A percentile compares a stretch with the other conserved stretches of the same genome.
Conservation (phyloP, 2,113 vertebrate genomes). For the Stomatorhinus ivindoensis region DNA sequence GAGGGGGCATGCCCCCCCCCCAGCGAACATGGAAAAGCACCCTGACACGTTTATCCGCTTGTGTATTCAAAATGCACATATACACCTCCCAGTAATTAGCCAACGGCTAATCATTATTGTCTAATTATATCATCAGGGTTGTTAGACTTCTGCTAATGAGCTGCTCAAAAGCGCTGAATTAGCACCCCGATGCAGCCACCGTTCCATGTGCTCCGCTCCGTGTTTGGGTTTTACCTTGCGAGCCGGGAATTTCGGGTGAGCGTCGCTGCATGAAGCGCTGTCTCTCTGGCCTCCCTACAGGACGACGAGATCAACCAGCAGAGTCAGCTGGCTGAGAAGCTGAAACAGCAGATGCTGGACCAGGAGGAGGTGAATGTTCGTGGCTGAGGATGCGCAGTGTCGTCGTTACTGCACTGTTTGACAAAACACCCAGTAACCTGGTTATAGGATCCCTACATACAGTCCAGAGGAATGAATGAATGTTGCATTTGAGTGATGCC, state of each 20-base stretch:
- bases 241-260: background rate
- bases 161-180: background rate
- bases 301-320: conserved; percentile 98
- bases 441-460: background rate
- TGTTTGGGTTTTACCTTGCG: background rate
- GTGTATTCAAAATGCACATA: background rate
- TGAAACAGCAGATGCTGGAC: conserved; percentile 88
- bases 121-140: background rate
- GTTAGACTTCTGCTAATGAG: background rate
- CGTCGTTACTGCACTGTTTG: background rate
- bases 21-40: background rate
- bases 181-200: background rate
- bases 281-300: conserved; percentile 50
- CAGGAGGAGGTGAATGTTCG: conserved; percentile 85
- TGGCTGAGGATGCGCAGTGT: background rate
- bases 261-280: background rate
- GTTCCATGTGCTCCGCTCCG: background rate
- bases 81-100: background rate
- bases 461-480: background rate
- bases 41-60: background rate
- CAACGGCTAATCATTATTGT: background rate
- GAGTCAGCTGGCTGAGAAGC: conserved; percentile 80
- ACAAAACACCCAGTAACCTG: background rate
- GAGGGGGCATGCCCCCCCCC: too few species aligned
- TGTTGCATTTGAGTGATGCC: background rate